A percentile compares a stretch with the other conserved stretches of the same genome.
phyloP scores from a whole-genome alignment of 2,888 invertebrate genomes.

The Phrixothrix hirtus region DNA sequence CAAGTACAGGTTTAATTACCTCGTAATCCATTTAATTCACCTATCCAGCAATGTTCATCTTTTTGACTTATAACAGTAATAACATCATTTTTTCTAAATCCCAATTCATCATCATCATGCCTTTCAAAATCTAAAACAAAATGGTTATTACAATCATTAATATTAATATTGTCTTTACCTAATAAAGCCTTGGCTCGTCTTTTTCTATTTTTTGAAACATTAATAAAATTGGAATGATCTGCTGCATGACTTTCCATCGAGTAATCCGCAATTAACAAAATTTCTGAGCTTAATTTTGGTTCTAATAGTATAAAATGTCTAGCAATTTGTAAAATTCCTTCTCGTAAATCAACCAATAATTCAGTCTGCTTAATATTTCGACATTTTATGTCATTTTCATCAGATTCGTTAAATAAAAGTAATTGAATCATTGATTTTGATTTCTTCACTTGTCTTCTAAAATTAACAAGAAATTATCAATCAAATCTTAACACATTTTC shows the following conservation, averaged over 20 bases:
- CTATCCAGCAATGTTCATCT: slow-evolving; percentile 99
- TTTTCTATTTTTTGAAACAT: slow-evolving; percentile 83
- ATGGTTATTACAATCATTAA: no score
- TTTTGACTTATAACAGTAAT: slow-evolving; percentile 96
- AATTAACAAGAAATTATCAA: no score
- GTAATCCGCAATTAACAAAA: slow-evolving; percentile 87
- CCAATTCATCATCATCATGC: slow-evolving; percentile 96
- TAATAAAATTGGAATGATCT: slow-evolving; percentile 94
- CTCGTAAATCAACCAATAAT: slow-evolving; percentile 94
- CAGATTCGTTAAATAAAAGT: slow-evolving; percentile 80
- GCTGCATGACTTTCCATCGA: slow-evolving; percentile 92
- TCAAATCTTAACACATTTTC: no score
- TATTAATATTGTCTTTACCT: no score
- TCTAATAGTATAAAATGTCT: slow-evolving; percentile 94
- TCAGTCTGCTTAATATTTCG: slow-evolving; percentile 99
- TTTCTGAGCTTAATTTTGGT: slow-evolving; percentile 80
- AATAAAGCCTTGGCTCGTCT: slow-evolving; percentile 93
- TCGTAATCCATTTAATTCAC: slow-evolving; percentile 91
- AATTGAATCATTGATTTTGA: slow-evolving; percentile 89
- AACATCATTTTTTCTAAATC: slow-evolving; percentile 97
- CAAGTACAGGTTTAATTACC: no score
- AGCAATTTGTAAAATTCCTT: slow-evolving; percentile 90
- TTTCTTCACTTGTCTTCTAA: slow-evolving; percentile 84
- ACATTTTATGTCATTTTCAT: slow-evolving; percentile 82
- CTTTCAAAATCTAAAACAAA: slow-evolving; percentile 85